Percentiles rank a stretch among this genome's conserved stretches.
These are phyloP conservation scores for Schizopygopsis malacanthus DNA, from an alignment of 2,797 vertebrate genomes.

Conservation along the genomic window DNA sequence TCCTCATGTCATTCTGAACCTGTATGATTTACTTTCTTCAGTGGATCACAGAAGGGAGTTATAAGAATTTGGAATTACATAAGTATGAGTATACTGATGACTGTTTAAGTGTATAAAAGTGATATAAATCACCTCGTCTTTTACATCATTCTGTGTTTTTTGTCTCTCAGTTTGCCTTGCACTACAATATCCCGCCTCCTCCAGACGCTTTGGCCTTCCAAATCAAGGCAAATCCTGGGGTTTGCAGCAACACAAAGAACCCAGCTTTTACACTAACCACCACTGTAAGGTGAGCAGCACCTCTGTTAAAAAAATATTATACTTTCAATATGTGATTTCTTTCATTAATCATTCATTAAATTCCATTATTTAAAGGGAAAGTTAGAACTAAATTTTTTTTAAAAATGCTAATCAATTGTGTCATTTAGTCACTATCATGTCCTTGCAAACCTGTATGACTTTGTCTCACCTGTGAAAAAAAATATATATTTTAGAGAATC, in stretches of 20 bases:
- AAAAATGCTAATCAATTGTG: neutral
- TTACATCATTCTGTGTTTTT: neutral
- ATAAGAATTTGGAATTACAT: neutral
- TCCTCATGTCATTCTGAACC: neutral
- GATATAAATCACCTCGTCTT: neutral
- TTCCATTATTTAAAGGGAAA: neutral
- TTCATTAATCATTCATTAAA: neutral
- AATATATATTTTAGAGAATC: neutral
- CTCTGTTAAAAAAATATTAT: too few species aligned
- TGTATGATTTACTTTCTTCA: neutral
- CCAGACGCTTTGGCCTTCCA: constrained; percentile 70
- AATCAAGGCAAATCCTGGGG: constrained; percentile 59
- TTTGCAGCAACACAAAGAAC: constrained; percentile 61
- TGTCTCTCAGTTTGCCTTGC: constrained; percentile 71
- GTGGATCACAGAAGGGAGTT: neutral
- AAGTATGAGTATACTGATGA: neutral
- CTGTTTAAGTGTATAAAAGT: neutral
- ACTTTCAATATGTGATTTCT: too few species aligned
- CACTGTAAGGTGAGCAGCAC: constrained; percentile 66
- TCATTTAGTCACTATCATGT: neutral
- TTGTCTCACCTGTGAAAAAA: neutral
- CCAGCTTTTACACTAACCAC: constrained; percentile 63
- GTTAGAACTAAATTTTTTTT: neutral
- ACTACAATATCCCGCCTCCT: constrained; percentile 79
- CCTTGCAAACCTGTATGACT: neutral